Conservation (phyloP, 1,140 invertebrate species). For the Drosophila sechellia region DNA sequence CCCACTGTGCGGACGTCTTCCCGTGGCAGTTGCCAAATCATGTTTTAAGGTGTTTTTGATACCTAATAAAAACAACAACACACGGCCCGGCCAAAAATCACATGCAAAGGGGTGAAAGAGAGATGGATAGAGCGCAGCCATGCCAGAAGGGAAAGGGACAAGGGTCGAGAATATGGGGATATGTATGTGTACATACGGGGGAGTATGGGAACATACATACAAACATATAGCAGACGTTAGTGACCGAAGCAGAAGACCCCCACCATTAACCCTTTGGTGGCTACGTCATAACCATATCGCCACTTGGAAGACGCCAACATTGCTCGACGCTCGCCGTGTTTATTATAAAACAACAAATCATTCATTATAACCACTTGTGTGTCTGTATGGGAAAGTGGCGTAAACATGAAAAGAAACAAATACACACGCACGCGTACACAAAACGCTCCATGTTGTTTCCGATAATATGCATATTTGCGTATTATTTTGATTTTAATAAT, state of each 20-base stretch:
- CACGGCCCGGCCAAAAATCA: constrained; percentile 34
- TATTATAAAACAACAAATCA: constrained; percentile 84
- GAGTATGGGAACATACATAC: constrained; percentile 6
- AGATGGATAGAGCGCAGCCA: constrained; percentile 57
- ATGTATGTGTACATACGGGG: constrained; percentile 12
- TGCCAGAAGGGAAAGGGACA: constrained; percentile 58
- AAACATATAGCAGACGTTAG: constrained; percentile 15
- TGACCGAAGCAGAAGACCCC: constrained; percentile 23
- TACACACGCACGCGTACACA: constrained; percentile 8
- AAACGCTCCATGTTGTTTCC: constrained; percentile 38
- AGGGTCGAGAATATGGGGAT: constrained; percentile 28
- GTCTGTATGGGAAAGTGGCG: constrained; percentile 77
- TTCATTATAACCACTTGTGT: constrained; percentile 83
- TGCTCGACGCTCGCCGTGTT: constrained; percentile 63
- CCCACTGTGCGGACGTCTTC: constrained; percentile 58
- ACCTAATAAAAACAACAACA: constrained; percentile 83
- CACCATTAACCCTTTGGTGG: constrained; percentile 38
- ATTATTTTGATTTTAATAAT: constrained; percentile 84
- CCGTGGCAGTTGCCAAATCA: constrained; percentile 79
- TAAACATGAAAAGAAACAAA: constrained; percentile 79
- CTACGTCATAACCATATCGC: constrained; percentile 64
- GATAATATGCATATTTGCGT: constrained; percentile 82
- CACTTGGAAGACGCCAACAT: constrained; percentile 53
- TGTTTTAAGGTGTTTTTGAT: constrained; percentile 83
- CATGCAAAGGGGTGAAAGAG: constrained; percentile 7